Percentiles rank a stretch among this genome's conserved stretches.
Conservation (phyloP, 1,140 invertebrate species). For the Asbolus verrucosus region DNA sequence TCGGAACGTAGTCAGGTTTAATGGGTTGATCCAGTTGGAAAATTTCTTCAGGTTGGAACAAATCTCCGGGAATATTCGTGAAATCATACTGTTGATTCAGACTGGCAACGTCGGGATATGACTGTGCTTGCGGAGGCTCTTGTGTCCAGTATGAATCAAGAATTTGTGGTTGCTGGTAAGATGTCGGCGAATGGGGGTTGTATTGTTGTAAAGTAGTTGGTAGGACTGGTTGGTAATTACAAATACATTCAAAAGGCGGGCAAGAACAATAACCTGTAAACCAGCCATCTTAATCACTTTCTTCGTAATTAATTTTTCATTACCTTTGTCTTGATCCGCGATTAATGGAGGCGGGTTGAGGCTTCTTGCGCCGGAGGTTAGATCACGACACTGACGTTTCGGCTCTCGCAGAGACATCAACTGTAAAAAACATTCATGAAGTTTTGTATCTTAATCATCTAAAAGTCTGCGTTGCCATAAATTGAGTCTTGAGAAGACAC, state of each 20-base stretch:
- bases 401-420: conserved; percentile 70
- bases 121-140: conserved; percentile 57
- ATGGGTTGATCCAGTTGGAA: conserved; percentile 82
- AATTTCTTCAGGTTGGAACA: conserved; percentile 83
- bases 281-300: neutral
- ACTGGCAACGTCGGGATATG: conserved; percentile 53
- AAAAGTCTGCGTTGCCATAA: neutral
- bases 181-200: conserved; percentile 52
- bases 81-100: conserved; percentile 65
- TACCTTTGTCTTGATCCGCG: conserved; percentile 70
- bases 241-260: conserved; percentile 75
- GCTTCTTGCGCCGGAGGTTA: conserved; percentile 57
- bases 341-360: conserved; percentile 69
- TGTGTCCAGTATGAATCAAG: conserved; percentile 61
- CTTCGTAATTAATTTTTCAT: conserved; percentile 31
- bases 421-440: conserved; percentile 65
- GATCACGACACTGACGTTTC: conserved; percentile 65
- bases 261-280: conserved; percentile 74
- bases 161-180: conserved; percentile 58
- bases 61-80: conserved; percentile 71
- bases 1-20: conserved; percentile 70
- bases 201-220: conserved; percentile 56
- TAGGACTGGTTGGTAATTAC: conserved; percentile 64
- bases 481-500: conserved; percentile 23
- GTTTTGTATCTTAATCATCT: neutral